These are phyloP conservation scores for Pedicia rivosa DNA, from an alignment of 2,888 invertebrate species.

Conservation along the genomic window DNA sequence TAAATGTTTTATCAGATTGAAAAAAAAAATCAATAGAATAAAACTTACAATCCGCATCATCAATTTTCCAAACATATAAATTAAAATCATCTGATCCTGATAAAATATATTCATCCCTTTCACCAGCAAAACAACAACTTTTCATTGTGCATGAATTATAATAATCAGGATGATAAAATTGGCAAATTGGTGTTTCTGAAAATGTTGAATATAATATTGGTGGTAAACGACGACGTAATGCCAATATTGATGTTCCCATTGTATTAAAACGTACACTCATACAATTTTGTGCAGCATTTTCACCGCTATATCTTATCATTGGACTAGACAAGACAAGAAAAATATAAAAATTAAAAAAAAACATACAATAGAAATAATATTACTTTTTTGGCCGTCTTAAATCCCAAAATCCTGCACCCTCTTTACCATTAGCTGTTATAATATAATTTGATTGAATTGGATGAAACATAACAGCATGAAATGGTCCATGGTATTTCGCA, in stretches of 20 bases:
- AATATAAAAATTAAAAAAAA: slow-evolving; percentile 10
- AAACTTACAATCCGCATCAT: slow-evolving; percentile 40
- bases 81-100: slow-evolving; percentile 95
- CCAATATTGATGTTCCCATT: slow-evolving; percentile 59
- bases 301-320: slow-evolving; percentile 48
- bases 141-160: slow-evolving; percentile 97
- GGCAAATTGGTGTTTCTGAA: slow-evolving; percentile 53
- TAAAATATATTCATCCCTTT: slow-evolving; percentile 71
- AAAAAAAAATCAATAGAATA: no score
- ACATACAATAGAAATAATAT: slow-evolving; percentile 3
- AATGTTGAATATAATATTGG: slow-evolving; percentile 66
- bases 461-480: slow-evolving; percentile 91
- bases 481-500: slow-evolving; percentile 57
- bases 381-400: slow-evolving; percentile 68
- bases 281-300: slow-evolving; percentile 52
- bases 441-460: slow-evolving; percentile 65
- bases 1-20: no score
- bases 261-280: slow-evolving; percentile 88
- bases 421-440: slow-evolving; percentile 79
- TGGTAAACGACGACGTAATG: slow-evolving; percentile 68
- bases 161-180: slow-evolving; percentile 84
- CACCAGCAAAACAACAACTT: slow-evolving; percentile 86
- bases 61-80: slow-evolving; percentile 85
- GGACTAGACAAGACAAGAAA: slow-evolving; percentile 40
- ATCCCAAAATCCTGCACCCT: slow-evolving; percentile 84